phyloP scores from a whole-genome alignment of 2,113 vertebrate genomes.

The Aythya baeri region DNA sequence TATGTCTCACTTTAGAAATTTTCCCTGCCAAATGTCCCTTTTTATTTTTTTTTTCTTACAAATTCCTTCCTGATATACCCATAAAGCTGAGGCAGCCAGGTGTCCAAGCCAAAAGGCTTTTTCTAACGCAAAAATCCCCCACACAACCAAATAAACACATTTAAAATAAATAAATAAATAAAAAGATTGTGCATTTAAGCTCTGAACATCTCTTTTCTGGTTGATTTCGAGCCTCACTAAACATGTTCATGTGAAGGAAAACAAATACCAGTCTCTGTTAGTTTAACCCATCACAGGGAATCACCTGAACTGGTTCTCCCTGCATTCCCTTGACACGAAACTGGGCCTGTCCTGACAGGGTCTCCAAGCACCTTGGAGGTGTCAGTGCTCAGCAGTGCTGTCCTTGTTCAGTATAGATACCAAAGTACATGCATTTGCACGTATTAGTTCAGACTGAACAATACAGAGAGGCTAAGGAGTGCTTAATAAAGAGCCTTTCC shows the following conservation, averaged over 20 bases:
- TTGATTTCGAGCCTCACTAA: slow-evolving; percentile 28
- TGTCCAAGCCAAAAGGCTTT: neutral
- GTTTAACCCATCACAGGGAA: neutral
- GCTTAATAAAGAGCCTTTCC: neutral
- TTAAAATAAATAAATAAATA: neutral
- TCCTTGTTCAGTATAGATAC: neutral
- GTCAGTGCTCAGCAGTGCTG: neutral
- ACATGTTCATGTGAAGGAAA: slow-evolving; percentile 32
- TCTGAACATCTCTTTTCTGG: neutral
- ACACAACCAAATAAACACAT: neutral
- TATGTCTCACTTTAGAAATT: neutral
- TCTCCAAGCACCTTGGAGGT: neutral
- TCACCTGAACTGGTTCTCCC: slow-evolving; percentile 17
- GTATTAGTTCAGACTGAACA: neutral
- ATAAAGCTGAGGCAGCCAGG: neutral
- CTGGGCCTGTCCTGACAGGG: neutral
- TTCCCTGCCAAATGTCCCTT: neutral
- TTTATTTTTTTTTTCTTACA: neutral
- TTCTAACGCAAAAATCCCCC: neutral
- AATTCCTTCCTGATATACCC: neutral
- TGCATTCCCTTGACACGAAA: neutral
- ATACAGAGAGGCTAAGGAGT: neutral
- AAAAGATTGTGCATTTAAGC: neutral
- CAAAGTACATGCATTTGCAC: neutral
- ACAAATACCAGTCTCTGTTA: slow-evolving; percentile 10